Percentiles rank a stretch among this genome's conserved stretches.
Conservation (phyloP, 1,140 invertebrate genomes). For the Heliothis virescens region DNA sequence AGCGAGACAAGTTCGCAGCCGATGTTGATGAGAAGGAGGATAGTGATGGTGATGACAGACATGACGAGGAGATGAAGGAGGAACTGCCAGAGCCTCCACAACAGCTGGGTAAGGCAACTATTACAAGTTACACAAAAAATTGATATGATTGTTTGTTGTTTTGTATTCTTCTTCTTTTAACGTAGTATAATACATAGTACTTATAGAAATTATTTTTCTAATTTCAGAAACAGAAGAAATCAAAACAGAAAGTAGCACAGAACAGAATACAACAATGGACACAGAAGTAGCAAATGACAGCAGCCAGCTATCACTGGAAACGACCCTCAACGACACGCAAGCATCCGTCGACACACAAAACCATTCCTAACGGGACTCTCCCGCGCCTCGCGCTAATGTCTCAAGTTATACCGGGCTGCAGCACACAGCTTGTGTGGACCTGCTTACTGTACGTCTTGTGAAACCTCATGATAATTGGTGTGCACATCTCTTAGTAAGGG, state of each 20-base stretch:
- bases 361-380: conserved; percentile 19
- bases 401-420: background rate
- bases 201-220: background rate
- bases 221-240: conserved; percentile 61
- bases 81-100: conserved; percentile 38
- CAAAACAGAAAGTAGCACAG: conserved; percentile 58
- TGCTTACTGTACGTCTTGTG: conserved; percentile 7
- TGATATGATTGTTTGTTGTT: too few relatives aligned
- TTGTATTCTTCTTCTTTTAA: too few relatives aligned
- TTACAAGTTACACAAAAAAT: too few relatives aligned
- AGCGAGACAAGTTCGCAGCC: conserved; percentile 77
- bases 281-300: background rate
- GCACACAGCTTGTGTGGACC: background rate
- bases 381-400: background rate
- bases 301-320: conserved; percentile 7
- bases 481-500: background rate
- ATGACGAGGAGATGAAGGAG: conserved; percentile 51
- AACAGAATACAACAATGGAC: conserved; percentile 48
- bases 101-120: conserved; percentile 52
- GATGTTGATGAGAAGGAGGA: conserved; percentile 76
- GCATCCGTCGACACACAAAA: background rate
- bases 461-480: background rate
- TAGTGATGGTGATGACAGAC: conserved; percentile 69
- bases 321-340: background rate
- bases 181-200: too few relatives aligned